Percentiles rank a stretch among this genome's conserved stretches.
phyloP scores from a whole-genome alignment of 2,888 invertebrate genomes.

The Pocota personata region DNA sequence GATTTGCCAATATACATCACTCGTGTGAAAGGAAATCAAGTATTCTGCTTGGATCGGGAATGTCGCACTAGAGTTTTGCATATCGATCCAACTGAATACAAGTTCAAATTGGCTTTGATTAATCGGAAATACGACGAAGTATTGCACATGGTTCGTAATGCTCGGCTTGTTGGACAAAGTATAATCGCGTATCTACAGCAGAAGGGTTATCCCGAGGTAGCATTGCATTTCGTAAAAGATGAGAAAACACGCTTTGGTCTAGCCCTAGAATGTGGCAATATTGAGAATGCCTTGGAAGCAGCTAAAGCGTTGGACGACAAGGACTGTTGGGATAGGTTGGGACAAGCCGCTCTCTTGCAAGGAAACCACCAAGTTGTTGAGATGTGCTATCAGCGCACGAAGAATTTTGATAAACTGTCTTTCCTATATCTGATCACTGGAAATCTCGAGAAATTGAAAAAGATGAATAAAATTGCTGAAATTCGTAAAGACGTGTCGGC shows the following conservation, averaged over 20 bases:
- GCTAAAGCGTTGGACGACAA: slow-evolving; percentile 97
- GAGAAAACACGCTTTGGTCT: slow-evolving; percentile 97
- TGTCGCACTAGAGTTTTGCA: slow-evolving; percentile 94
- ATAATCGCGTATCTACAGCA: slow-evolving; percentile 99
- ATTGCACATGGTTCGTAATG: slow-evolving; percentile 96
- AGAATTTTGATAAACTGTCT: slow-evolving; percentile 99
- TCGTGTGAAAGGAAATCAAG: slow-evolving; percentile 93
- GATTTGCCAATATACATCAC: slow-evolving; percentile 99
- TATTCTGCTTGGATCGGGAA: slow-evolving; percentile 97
- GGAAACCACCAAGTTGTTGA: slow-evolving; percentile 98
- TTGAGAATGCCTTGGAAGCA: slow-evolving; percentile 98
- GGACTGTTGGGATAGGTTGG: slow-evolving; percentile 97
- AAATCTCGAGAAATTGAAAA: slow-evolving; percentile 97
- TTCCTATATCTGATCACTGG: slow-evolving; percentile 99
- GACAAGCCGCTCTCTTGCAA: slow-evolving; percentile 95
- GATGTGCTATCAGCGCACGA: slow-evolving; percentile 99
- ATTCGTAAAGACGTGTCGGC: slow-evolving; percentile 98
- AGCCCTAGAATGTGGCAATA: slow-evolving; percentile 98
- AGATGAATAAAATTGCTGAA: slow-evolving; percentile 99
- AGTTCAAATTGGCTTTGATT: slow-evolving; percentile 98
- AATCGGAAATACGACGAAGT: slow-evolving; percentile 98
- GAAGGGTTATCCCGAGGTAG: slow-evolving; percentile 99
- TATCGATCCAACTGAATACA: slow-evolving; percentile 98
- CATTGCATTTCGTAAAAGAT: slow-evolving; percentile 99
- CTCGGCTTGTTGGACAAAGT: slow-evolving; percentile 98